Base-by-base conservation (phyloP, 2,888 invertebrate species). In the Lydus trimaculatus region DNA sequence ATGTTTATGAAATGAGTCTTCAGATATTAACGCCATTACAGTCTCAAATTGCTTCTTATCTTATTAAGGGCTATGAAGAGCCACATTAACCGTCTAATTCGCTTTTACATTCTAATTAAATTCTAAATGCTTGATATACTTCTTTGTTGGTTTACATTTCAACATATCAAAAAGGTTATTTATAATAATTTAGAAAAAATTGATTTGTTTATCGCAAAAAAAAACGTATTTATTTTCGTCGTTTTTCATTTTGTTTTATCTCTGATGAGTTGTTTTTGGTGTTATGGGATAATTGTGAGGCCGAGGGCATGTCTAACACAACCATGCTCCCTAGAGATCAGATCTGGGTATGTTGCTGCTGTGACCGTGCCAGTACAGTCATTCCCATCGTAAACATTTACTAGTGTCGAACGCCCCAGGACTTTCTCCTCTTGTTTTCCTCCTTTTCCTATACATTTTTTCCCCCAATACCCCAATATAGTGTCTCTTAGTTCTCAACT, bases 31-130 rank as follows among this genome's bases (percentile, higher is more conserved):
- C 83, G 83, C 80, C 78, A 81, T 85, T 84, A 84, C 80, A 81
- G 81, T 83, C 83, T 84, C 81, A 84, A 84, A 85, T 83, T 83
- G 84, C 83, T 84, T 84, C 83, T 84, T 82, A 84, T 84, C 84
- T 80, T 80, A 83, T 85, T 85, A 84, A 78, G 78, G 77, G 81
- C 82, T 79, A 83, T 84, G 83, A 84, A 84, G 81, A 82, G 82
- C 84, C 83, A 78, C 83, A 84, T 84, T 84, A 83, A 81, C 83
- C 82, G 77, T 79, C 79, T 81, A 84, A 82, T 83, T 84, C 79
- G 77, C 83, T 79, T 83, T 82, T 82, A 83, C 81, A 79, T 80
- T 78, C 78, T 83, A 84, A 84, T 84, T 84, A 82, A 84, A 82
- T 82, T 83, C 67, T 65, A 67, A 56, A 36, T 64, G 67, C 59